These are phyloP conservation scores for Sarcophaga rosellei DNA, from an alignment of 2,888 invertebrate genomes.

Conservation along the genomic window DNA sequence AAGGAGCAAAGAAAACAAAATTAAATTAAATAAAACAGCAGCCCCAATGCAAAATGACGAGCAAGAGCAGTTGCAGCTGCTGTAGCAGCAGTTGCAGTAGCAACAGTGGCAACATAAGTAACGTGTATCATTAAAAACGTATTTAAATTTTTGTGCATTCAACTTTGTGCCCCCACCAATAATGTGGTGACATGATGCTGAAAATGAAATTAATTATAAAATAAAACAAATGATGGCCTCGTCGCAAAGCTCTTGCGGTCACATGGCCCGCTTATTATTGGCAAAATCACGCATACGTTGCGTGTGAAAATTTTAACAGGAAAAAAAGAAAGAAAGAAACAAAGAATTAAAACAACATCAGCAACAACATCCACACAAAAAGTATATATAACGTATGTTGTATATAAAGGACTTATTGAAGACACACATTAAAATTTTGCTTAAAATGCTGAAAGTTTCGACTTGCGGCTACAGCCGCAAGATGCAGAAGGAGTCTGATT, in stretches of 20 bases:
- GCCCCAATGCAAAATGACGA: background rate
- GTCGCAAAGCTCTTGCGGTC: slow-evolving; percentile 63
- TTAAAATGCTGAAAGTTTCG: slow-evolving; percentile 3
- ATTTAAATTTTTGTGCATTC: slow-evolving; percentile 58
- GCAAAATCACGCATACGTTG: slow-evolving; percentile 63
- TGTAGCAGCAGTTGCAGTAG: background rate
- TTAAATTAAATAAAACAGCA: slow-evolving; percentile 13
- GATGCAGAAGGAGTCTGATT: background rate
- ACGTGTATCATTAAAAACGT: slow-evolving; percentile 49
- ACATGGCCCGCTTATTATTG: slow-evolving; percentile 61
- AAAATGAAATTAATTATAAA: slow-evolving; percentile 67
- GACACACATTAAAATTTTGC: slow-evolving; percentile 29
- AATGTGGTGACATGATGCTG: slow-evolving; percentile 66
- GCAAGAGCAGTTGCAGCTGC: slow-evolving; percentile 12
- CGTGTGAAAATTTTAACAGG: slow-evolving; percentile 52
- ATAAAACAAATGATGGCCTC: slow-evolving; percentile 65
- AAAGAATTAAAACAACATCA: slow-evolving; percentile 19
- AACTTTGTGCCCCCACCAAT: slow-evolving; percentile 52
- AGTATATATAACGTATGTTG: background rate
- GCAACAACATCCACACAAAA: background rate
- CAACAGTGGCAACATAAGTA: background rate
- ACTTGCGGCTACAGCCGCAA: background rate
- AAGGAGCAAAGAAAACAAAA: background rate
- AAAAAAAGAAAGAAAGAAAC: slow-evolving; percentile 29
- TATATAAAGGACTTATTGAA: slow-evolving; percentile 40